A percentile compares a stretch with the other conserved stretches of the same genome.
Conservation (phyloP, 2,888 invertebrate genomes). For the Eulithis prunata region DNA sequence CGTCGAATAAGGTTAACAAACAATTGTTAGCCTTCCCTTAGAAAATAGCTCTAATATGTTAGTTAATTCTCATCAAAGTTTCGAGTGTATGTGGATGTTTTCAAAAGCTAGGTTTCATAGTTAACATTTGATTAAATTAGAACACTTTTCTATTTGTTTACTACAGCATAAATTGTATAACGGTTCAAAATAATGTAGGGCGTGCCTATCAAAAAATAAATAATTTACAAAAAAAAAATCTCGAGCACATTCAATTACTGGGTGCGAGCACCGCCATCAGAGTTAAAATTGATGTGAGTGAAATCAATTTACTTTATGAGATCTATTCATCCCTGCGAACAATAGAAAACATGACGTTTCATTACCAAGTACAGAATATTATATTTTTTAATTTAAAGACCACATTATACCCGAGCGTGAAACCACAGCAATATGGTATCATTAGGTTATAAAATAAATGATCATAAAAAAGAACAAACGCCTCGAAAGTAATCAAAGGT, state of each 20-base stretch:
- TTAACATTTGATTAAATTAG: not conserved
- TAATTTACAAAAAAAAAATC: constrained; percentile 38
- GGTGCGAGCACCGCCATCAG: constrained; percentile 39
- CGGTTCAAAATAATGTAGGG: constrained; percentile 20
- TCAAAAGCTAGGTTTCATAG: not conserved
- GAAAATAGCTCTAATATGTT: constrained; percentile 14
- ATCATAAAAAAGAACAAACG: constrained; percentile 51
- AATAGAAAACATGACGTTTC: constrained; percentile 10
- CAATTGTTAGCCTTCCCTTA: constrained; percentile 20
- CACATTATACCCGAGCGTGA: constrained; percentile 31
- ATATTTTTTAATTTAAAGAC: constrained; percentile 22
- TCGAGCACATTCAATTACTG: constrained; percentile 37
- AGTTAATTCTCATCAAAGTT: constrained; percentile 3
- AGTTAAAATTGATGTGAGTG: constrained; percentile 34
- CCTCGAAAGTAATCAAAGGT: constrained; percentile 61
- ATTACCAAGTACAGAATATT: constrained; percentile 4
- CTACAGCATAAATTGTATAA: constrained; percentile 29
- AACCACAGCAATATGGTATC: constrained; percentile 47
- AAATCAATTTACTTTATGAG: constrained; percentile 25
- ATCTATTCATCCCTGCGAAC: constrained; percentile 3
- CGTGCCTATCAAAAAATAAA: constrained; percentile 24
- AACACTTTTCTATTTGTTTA: constrained; percentile 5
- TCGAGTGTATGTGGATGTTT: no score
- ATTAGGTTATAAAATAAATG: constrained; percentile 61
- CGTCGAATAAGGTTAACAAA: constrained; percentile 24